Base-by-base conservation (phyloP, 2,797 vertebrate species). In the Neomorphus geoffroyi region DNA sequence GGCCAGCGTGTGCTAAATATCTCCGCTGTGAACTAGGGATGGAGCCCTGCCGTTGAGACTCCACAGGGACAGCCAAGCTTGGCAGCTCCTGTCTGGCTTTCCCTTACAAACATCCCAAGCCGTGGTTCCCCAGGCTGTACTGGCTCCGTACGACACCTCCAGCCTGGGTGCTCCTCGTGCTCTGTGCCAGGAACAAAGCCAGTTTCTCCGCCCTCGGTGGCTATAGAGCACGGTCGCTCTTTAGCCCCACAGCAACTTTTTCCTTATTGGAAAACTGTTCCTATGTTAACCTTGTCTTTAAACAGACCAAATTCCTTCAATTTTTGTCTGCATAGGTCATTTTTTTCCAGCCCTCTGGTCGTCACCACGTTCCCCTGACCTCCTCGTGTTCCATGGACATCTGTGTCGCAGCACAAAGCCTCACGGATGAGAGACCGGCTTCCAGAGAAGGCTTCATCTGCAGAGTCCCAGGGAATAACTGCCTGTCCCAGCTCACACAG, bases 361-460 rank as follows among this genome's bases (percentile, higher is more conserved):
- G 4, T 45, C 21, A 13, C 24, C 27, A 41, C 28, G 35, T 56
- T 51, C 13, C 35, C 37, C 37, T 2, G 22, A 69, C 35, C 46
- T 56, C 16, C 79, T 62, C 17, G 0, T 8, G 53, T 11, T 22
- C 37, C 54, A 28, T 21, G 30, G 60, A 51, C 69, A 24, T 21
- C 62, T 23, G 32, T 3, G 23, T 39, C 9, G 3, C 70, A 11
- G 53, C 1, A 57, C 73, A 41, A 41, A 81, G 43, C 61, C 51
- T 12, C 4, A 11, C 1, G 27, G 71, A 57, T 0, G 27, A 45
- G 74, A 35, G 18, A 3, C 13, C 0, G 0, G 3, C 37, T 22
- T 13, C 45, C 64, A 64, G 69, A 11, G 1, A 53, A 32, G 70
- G 53, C 66, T 62, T 50, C 64, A 26, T 24, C 83, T 72, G 65